These are phyloP conservation scores for Nanger granti DNA, from an alignment of 2,113 vertebrate species.

Conservation along the genomic window DNA sequence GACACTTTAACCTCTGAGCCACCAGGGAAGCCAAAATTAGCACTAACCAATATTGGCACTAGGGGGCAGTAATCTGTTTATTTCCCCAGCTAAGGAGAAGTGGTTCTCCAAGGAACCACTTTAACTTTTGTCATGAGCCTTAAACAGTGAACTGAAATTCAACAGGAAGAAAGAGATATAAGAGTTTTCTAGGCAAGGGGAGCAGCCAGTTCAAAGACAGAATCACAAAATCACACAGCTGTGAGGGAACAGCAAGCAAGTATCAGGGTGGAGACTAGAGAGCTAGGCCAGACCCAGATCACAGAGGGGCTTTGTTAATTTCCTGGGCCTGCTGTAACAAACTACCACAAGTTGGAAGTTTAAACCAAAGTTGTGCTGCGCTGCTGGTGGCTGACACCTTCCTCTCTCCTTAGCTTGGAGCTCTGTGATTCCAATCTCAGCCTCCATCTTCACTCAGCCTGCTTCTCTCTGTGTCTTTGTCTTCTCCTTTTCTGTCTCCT, in stretches of 20 bases:
- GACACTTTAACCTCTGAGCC: no score
- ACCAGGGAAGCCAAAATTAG: no score
- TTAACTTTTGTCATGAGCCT: neutral
- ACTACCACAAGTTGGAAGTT: neutral
- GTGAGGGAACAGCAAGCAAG: neutral
- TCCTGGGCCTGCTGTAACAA: neutral
- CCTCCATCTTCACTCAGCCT: neutral
- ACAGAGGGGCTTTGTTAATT: neutral
- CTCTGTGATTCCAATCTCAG: neutral
- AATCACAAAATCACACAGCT: neutral
- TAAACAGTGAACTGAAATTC: neutral
- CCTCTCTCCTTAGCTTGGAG: neutral
- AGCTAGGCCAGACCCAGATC: no score
- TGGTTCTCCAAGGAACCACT: neutral
- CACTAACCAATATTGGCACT: neutral
- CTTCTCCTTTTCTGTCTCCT: neutral
- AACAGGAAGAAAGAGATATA: neutral
- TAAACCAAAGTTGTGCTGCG: neutral
- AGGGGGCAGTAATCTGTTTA: neutral
- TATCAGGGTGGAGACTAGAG: neutral
- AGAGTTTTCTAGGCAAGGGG: neutral
- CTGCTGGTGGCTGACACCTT: neutral
- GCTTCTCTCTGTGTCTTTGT: neutral
- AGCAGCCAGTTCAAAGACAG: neutral
- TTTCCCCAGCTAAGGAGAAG: neutral